Evolutionary conservation across 2,888 invertebrate species (phyloP).

Genomic region (Drosophila affinis): DNA sequence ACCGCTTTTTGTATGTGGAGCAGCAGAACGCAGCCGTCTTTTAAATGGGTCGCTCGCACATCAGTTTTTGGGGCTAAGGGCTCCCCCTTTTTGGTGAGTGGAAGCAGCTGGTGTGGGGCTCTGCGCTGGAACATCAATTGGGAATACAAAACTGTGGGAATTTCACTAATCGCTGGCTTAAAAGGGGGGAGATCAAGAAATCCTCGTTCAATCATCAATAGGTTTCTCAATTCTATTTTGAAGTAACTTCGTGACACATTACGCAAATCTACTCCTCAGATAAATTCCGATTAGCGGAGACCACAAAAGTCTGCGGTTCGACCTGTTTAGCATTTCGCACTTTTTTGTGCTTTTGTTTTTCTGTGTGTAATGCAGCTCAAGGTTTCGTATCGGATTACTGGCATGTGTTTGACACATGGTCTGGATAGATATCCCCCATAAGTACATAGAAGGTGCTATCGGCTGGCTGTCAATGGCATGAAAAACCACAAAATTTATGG

Average conservation of each 20-base stretch:
- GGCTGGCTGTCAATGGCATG: conserved; percentile 5
- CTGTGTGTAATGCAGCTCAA: conserved; percentile 35
- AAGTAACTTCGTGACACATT: conserved; percentile 54
- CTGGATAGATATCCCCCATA: neutral
- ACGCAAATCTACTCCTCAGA: neutral
- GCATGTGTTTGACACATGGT: conserved; percentile 26
- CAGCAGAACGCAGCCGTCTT: conserved; percentile 16
- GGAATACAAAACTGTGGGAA: conserved; percentile 2
- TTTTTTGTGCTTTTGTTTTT: neutral
- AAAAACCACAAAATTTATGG: conserved; percentile 17
- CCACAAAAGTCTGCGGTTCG: conserved; percentile 5
- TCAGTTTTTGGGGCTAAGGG: conserved; percentile 25
- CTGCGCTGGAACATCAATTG: neutral
- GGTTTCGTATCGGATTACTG: conserved; percentile 47
- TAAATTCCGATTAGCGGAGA: conserved; percentile 1
- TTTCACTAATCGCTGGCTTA: conserved; percentile 6
- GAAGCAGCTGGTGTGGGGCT: too few relatives aligned
- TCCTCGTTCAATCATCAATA: too few relatives aligned
- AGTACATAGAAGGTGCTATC: conserved; percentile 12
- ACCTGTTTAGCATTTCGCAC: conserved; percentile 7
- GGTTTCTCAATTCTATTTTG: neutral
- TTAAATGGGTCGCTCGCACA: conserved; percentile 30
- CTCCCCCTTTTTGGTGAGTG: conserved; percentile 17
- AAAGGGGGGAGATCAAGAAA: neutral
- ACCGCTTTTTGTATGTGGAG: conserved; percentile 52